Percentiles rank a stretch among this genome's conserved stretches.
These are phyloP conservation scores for Amblyteles armatorius DNA, from an alignment of 2,888 invertebrate species.

Conservation along the genomic window DNA sequence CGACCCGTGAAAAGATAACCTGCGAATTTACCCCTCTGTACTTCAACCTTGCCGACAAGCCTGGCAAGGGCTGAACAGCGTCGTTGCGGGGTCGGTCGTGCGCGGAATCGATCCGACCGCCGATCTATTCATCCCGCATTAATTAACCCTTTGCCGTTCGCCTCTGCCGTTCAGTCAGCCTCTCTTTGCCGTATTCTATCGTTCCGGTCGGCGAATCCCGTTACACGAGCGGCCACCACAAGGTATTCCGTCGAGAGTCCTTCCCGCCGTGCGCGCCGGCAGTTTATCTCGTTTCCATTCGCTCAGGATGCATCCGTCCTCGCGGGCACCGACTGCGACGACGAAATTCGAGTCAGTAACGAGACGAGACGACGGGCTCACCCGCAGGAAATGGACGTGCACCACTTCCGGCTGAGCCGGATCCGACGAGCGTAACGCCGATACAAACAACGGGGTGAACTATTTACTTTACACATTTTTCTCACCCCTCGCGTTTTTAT, in stretches of 20 bases:
- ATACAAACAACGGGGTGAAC: slow-evolving; percentile 12
- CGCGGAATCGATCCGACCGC: slow-evolving; percentile 26
- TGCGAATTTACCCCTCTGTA: slow-evolving; percentile 68
- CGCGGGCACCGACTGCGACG: slow-evolving; percentile 2
- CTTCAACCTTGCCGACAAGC: slow-evolving; percentile 76
- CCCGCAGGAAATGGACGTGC: slow-evolving; percentile 16
- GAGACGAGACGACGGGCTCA: slow-evolving; percentile 10
- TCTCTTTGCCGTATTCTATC: slow-evolving; percentile 25
- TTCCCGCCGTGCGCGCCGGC: slow-evolving; percentile 6
- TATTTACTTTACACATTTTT: slow-evolving; percentile 15
- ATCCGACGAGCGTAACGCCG: slow-evolving; percentile 5
- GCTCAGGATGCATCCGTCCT: slow-evolving; percentile 24
- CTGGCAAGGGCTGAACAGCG: slow-evolving; percentile 68
- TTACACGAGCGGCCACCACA: slow-evolving; percentile 32
- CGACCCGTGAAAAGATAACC: slow-evolving; percentile 71
- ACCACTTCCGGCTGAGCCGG: neutral
- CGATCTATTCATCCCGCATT: slow-evolving; percentile 54
- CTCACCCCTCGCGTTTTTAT: neutral
- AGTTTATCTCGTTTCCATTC: slow-evolving; percentile 47
- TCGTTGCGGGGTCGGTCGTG: slow-evolving; percentile 57
- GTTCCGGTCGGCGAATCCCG: slow-evolving; percentile 30
- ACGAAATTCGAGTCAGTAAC: slow-evolving; percentile 21
- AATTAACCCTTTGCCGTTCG: slow-evolving; percentile 42
- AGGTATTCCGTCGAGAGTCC: slow-evolving; percentile 47
- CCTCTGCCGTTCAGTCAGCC: slow-evolving; percentile 8